These are phyloP conservation scores for Semicossyphus pulcher DNA, from an alignment of 2,113 vertebrate genomes.

Conservation along the genomic window DNA sequence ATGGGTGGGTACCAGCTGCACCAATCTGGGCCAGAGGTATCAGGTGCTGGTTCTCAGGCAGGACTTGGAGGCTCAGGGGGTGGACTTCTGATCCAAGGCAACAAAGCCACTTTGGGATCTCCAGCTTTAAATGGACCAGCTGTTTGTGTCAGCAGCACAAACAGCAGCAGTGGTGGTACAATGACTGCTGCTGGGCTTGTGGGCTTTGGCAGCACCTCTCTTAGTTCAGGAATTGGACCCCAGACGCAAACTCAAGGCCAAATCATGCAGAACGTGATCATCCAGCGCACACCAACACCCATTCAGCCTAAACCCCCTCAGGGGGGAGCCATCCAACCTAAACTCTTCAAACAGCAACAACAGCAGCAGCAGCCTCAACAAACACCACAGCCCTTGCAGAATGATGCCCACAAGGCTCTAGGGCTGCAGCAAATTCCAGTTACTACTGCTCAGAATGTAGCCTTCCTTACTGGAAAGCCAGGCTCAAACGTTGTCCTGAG, in stretches of 20 bases:
- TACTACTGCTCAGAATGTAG: conserved; percentile 89
- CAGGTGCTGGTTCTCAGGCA: conserved; percentile 82
- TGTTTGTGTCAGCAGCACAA: conserved; percentile 78
- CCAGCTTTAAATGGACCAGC: conserved; percentile 87
- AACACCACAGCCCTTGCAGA: conserved; percentile 86
- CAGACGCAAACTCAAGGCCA: conserved; percentile 84
- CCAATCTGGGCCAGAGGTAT: conserved; percentile 84
- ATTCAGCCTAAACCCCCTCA: conserved; percentile 94
- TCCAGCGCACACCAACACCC: conserved; percentile 94
- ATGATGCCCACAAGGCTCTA: conserved; percentile 85
- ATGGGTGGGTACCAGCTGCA: conserved; percentile 92
- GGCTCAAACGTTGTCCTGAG: conserved; percentile 91
- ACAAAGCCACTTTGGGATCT: conserved; percentile 84
- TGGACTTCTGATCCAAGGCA: conserved; percentile 92
- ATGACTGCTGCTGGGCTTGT: conserved; percentile 80
- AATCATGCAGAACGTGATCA: conserved; percentile 93
- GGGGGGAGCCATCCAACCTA: conserved; percentile 89
- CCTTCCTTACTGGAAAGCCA: conserved; percentile 91
- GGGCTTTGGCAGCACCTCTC: conserved; percentile 78
- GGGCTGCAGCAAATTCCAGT: conserved; percentile 87
- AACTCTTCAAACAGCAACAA: conserved; percentile 87
- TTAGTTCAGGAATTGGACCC: conserved; percentile 75
- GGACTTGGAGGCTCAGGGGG: conserved; percentile 83
- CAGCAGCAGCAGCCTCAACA: conserved; percentile 75
- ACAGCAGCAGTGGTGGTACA: conserved; percentile 75